Base-by-base conservation (phyloP, 2,888 invertebrate species). In the Hirtodrosophila alboralis region DNA sequence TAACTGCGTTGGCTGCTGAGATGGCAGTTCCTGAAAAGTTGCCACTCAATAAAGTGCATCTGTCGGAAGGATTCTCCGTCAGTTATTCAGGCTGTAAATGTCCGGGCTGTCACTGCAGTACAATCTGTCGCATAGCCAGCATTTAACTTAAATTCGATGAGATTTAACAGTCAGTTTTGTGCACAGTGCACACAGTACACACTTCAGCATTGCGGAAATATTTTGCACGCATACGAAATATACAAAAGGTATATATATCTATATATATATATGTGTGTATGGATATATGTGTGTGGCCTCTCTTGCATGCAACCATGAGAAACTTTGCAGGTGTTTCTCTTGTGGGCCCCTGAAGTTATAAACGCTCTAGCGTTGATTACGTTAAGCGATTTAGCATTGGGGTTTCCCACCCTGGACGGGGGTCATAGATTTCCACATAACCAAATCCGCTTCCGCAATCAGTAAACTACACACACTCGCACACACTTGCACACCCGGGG, bases 401-500 rank as follows among this genome's bases (percentile, higher is more conserved):
- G 23, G 23, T 57, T 36, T 51, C 38, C 45, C 68, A 52, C 56
- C 49, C 54, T 33, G 23, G 18, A 41, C 27, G 34, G 56, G 53
- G 61, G 38, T 62, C 74, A 70, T 78, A 76, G 84, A 80, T 78
- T 80, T 85, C 64, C 79, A 75, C 73, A 66, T 75, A 78, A 73
- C 85, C 79, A 78, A 79, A 79, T 79, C 79, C 85, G 79, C 79
- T 79, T 79, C 85, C 79, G 79, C 79, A 79, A 79, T 79, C 79
- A 85, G 83, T 85, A 85, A 79, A 81, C 83, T 83, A 66, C 83
- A 83, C 72, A 71, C 76, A 56, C 47, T 18, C 16, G 30, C 23
- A 45, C 31, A 47, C 21, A 34, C 37, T 47, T 7, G 7, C 16
- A 21, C 5, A 27, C 6, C 33, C n/a, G 40, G 5, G 9, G 14